These are phyloP conservation scores for Bucorvus abyssinicus DNA, from an alignment of 2,797 vertebrate species.

Conservation along the genomic window DNA sequence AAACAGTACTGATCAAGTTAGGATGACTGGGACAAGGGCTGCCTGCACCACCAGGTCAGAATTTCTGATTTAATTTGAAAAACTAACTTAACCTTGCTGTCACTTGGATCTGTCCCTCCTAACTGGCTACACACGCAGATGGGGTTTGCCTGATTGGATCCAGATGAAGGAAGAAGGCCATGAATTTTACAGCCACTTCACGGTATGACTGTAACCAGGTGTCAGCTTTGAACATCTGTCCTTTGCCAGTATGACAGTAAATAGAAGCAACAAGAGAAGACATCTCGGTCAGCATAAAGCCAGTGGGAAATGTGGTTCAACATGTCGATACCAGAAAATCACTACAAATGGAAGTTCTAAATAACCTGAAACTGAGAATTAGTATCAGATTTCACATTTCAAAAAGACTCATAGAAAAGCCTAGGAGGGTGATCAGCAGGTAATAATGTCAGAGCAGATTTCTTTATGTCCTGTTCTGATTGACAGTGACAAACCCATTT, in stretches of 20 bases:
- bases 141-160: neutral
- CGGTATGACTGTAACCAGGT: neutral
- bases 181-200: slow-evolving; percentile 1
- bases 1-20: neutral
- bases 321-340: neutral
- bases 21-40: neutral
- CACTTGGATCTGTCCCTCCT: neutral
- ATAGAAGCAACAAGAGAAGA: neutral
- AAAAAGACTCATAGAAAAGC: neutral
- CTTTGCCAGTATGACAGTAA: neutral
- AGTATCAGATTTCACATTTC: neutral
- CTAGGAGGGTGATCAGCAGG: neutral
- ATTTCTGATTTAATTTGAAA: slow-evolving; percentile 18
- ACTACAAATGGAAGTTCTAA: neutral
- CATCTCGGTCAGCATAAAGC: neutral
- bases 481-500: neutral
- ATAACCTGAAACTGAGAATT: neutral
- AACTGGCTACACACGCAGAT: neutral
- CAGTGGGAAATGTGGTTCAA: neutral
- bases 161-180: neutral
- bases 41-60: neutral
- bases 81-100: neutral
- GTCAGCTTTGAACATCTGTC: neutral
- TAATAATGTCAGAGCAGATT: neutral
- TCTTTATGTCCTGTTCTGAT: neutral